Evolutionary conservation across 2,113 vertebrate species (phyloP).

Genomic region (Anhinga rufa): DNA sequence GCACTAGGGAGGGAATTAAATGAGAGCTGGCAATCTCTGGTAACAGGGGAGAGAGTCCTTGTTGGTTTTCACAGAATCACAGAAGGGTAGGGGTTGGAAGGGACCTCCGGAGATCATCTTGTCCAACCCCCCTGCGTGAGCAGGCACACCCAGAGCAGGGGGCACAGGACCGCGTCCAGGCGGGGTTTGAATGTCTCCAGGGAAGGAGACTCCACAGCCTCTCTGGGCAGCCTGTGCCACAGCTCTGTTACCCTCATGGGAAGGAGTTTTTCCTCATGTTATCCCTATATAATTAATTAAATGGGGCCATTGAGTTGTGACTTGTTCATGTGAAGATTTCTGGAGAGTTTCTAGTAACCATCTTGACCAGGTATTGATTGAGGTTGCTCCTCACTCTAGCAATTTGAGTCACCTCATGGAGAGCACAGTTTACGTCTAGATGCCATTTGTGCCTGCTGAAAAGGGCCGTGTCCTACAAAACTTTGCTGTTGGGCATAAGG

Average conservation of each 20-base stretch:
- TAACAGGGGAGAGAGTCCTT: neutral
- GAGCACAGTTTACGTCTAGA: neutral
- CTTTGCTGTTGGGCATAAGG: neutral
- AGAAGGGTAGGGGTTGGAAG: no score
- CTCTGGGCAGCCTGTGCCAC: no score
- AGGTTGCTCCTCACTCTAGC: neutral
- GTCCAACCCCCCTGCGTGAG: no score
- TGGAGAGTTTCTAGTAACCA: neutral
- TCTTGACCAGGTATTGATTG: neutral
- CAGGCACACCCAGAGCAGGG: no score
- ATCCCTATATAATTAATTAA: neutral
- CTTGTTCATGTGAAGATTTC: neutral
- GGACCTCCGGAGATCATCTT: no score
- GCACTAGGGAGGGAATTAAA: neutral
- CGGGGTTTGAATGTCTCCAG: no score
- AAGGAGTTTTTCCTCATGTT: no score
- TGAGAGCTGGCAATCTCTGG: neutral
- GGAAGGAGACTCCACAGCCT: no score
- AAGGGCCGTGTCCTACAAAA: neutral
- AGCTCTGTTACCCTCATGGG: no score
- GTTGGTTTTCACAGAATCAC: no score
- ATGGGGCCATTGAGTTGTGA: neutral
- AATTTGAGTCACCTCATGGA: fast-evolving
- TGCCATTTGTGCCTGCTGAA: neutral
- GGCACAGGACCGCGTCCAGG: no score